A percentile compares a stretch with the other conserved stretches of the same genome.
These are phyloP conservation scores for Eretmocerus hayati DNA, from an alignment of 2,888 invertebrate species.

Conservation along the genomic window DNA sequence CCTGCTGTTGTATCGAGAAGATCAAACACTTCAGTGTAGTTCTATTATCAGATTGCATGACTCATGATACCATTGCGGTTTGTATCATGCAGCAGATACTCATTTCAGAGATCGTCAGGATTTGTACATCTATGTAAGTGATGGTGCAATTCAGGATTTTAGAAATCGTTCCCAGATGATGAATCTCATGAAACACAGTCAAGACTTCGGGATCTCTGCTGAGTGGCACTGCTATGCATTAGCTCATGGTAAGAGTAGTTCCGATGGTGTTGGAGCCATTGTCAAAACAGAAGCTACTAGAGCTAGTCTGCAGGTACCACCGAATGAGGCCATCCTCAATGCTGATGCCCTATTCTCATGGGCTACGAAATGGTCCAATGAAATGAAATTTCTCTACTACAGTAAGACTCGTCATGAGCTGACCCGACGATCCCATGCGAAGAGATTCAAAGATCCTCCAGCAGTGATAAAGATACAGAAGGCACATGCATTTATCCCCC, in stretches of 20 bases:
- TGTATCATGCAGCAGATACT: no score
- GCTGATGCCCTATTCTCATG: constrained; percentile 2
- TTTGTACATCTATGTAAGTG: constrained; percentile 1
- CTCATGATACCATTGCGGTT: no score
- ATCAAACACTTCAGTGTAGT: no score
- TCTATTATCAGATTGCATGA: no score
- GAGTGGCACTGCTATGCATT: constrained; percentile 1
- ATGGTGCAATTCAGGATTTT: constrained; percentile 6
- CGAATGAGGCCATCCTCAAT: constrained; percentile 6
- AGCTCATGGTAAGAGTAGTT: constrained; percentile 5
- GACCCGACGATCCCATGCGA: no score
- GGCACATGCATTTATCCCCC: no score
- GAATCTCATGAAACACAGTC: background rate
- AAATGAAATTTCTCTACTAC: constrained; percentile 6
- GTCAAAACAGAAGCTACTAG: constrained; percentile 9
- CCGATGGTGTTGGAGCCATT: constrained; percentile 5
- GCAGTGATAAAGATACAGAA: no score
- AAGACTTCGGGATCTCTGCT: background rate
- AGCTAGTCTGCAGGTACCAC: constrained; percentile 1
- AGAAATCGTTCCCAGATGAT: constrained; percentile 2
- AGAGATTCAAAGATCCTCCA: no score
- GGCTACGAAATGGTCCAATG: background rate
- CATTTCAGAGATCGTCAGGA: no score
- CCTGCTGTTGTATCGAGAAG: no score
- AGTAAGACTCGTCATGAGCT: constrained; percentile 1